Conservation (phyloP, 2,113 vertebrate genomes). For the Brachyhypopomus occidentalis region DNA sequence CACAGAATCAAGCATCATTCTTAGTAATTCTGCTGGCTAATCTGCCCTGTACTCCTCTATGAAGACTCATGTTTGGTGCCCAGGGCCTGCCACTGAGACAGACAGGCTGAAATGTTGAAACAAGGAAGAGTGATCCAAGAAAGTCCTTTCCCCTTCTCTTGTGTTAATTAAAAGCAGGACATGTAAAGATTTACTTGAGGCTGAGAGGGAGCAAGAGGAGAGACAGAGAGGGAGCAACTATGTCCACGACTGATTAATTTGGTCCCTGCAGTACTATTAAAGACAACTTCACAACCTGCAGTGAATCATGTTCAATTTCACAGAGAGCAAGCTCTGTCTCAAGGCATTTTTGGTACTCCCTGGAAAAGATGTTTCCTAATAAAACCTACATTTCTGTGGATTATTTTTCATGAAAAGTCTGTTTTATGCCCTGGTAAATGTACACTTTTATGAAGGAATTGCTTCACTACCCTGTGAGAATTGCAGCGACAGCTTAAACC, state of each 20-base stretch:
- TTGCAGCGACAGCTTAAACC: conserved; percentile 40
- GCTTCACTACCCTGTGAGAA: conserved; percentile 28
- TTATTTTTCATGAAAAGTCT: conserved; percentile 35
- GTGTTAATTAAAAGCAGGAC: conserved; percentile 45
- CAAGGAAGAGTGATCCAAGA: conserved; percentile 16
- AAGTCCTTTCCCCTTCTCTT: background rate
- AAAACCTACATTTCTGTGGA: conserved; percentile 26
- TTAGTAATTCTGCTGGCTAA: background rate
- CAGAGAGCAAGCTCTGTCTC: conserved; percentile 39
- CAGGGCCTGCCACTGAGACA: background rate
- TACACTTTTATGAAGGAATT: conserved; percentile 36
- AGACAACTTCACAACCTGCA: conserved; percentile 34
- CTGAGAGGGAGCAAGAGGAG: background rate
- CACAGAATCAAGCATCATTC: background rate
- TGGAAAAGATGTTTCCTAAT: conserved; percentile 41
- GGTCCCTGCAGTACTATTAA: conserved; percentile 51
- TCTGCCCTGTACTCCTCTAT: conserved; percentile 1
- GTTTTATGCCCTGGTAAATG: conserved; percentile 33
- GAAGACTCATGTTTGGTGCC: conserved; percentile 29
- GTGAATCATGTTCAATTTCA: conserved; percentile 58
- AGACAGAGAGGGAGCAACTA: background rate
- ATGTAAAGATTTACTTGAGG: conserved; percentile 13
- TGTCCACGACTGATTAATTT: conserved; percentile 45
- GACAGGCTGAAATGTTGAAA: conserved; percentile 1
- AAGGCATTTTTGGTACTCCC: conserved; percentile 12